phyloP scores from a whole-genome alignment of 1,140 invertebrate genomes.

The Nylanderia fulva region DNA sequence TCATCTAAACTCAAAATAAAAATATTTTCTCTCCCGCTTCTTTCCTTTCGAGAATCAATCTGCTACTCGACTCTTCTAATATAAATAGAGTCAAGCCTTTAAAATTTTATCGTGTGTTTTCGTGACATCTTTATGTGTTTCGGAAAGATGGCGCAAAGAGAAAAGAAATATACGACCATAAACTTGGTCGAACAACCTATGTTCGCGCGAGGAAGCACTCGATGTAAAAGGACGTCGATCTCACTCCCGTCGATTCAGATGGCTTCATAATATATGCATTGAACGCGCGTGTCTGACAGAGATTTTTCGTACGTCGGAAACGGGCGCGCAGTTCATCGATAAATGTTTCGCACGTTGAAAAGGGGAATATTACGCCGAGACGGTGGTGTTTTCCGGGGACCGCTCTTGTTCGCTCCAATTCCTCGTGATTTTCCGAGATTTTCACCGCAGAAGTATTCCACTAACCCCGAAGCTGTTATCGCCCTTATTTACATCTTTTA shows the following conservation, averaged over 20 bases:
- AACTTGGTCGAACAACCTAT: background rate
- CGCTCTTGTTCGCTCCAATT: slow-evolving; percentile 47
- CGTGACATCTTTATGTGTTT: background rate
- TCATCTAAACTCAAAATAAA: background rate
- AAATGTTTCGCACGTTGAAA: slow-evolving; percentile 52
- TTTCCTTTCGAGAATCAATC: background rate
- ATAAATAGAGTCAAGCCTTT: background rate
- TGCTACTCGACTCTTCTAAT: background rate
- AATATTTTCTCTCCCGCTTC: background rate
- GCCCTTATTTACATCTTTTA: slow-evolving; percentile 56
- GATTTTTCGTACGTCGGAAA: slow-evolving; percentile 28
- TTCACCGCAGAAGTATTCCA: slow-evolving; percentile 37
- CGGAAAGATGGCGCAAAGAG: background rate
- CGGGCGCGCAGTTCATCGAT: slow-evolving; percentile 52
- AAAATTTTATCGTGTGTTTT: background rate
- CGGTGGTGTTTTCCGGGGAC: slow-evolving; percentile 35
- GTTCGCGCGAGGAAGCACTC: slow-evolving; percentile 3
- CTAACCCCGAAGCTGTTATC: slow-evolving; percentile 29
- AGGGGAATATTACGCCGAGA: slow-evolving; percentile 43
- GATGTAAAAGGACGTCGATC: slow-evolving; percentile 32
- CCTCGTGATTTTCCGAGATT: slow-evolving; percentile 38
- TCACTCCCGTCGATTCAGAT: background rate
- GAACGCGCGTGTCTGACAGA: slow-evolving; percentile 31
- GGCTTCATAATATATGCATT: slow-evolving; percentile 42
- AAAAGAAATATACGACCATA: background rate